phyloP scores from a whole-genome alignment of 2,113 vertebrate species.

The Rhegmatorhina hoffmannsi region DNA sequence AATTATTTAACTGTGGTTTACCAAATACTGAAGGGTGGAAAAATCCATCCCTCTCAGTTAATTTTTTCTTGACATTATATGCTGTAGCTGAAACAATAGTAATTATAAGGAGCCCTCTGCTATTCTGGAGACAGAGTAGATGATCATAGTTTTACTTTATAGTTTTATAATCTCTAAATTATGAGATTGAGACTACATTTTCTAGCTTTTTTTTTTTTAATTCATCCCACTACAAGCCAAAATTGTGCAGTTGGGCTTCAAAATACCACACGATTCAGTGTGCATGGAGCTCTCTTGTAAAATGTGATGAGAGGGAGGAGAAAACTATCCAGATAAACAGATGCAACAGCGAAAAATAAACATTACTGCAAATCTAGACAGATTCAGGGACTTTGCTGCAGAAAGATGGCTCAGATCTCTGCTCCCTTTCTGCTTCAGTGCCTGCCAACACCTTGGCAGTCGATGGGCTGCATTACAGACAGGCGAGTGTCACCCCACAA shows the following conservation, averaged over 20 bases:
- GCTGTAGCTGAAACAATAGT: not conserved
- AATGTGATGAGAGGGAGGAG: not conserved
- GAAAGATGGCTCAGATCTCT: not conserved
- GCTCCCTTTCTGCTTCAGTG: not conserved
- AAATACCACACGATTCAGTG: fast-evolving
- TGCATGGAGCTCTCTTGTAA: not conserved
- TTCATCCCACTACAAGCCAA: not conserved
- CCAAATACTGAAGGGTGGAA: not conserved
- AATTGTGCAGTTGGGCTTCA: not conserved
- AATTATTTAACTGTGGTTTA: not conserved
- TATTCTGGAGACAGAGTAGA: not conserved
- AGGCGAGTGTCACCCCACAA: not conserved
- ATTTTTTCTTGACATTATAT: not conserved
- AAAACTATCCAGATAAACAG: not conserved
- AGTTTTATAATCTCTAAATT: not conserved
- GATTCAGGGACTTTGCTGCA: not conserved
- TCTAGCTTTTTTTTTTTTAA: not conserved
- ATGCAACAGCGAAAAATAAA: not conserved
- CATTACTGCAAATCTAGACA: not conserved
- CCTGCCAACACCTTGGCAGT: not conserved
- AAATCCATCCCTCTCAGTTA: not conserved
- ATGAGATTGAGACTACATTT: not conserved
- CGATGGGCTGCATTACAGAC: fast-evolving
- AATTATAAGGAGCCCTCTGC: not conserved
- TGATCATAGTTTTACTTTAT: not conserved